These are phyloP conservation scores for Vanessa tameamea DNA, from an alignment of 1,140 invertebrate genomes.

Conservation along the genomic window DNA sequence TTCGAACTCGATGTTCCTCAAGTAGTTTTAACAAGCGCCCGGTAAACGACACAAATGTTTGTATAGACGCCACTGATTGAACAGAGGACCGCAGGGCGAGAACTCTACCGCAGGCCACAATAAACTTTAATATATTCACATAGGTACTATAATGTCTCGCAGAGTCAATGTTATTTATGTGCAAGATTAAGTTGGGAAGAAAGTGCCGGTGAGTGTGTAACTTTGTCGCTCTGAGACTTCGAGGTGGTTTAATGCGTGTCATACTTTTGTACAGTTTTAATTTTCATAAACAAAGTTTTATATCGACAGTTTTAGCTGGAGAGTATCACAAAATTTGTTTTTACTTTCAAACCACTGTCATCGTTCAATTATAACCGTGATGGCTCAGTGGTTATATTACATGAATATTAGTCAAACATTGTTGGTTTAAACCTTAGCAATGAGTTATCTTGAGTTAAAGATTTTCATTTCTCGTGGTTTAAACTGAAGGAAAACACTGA, in stretches of 20 bases:
- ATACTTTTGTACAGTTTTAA: conserved; percentile 23
- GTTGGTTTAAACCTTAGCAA: too few species aligned
- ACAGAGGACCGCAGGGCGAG: conserved; percentile 25
- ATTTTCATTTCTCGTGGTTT: too few species aligned
- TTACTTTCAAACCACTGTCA: too few species aligned
- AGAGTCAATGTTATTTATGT: conserved; percentile 34
- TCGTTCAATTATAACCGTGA: too few species aligned
- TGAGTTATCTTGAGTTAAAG: too few species aligned
- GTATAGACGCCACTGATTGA: conserved; percentile 40
- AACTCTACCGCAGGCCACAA: conserved; percentile 20
- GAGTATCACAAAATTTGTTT: too few species aligned
- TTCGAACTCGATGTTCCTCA: conserved; percentile 50
- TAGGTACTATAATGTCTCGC: conserved; percentile 35
- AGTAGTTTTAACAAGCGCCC: conserved; percentile 62
- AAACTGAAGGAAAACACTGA: too few species aligned
- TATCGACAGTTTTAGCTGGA: too few species aligned
- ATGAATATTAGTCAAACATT: too few species aligned
- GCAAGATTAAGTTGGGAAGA: conserved; percentile 30
- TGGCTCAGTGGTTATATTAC: too few species aligned
- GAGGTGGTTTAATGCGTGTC: conserved; percentile 33
- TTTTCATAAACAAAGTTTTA: background rate
- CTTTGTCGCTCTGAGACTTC: conserved; percentile 35
- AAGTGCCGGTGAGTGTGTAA: conserved; percentile 36
- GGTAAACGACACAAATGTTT: conserved; percentile 69
- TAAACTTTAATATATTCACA: conserved; percentile 34